Evolutionary conservation across 2,888 invertebrate genomes (phyloP).

Genomic region (Tuberolachnus salignus): DNA sequence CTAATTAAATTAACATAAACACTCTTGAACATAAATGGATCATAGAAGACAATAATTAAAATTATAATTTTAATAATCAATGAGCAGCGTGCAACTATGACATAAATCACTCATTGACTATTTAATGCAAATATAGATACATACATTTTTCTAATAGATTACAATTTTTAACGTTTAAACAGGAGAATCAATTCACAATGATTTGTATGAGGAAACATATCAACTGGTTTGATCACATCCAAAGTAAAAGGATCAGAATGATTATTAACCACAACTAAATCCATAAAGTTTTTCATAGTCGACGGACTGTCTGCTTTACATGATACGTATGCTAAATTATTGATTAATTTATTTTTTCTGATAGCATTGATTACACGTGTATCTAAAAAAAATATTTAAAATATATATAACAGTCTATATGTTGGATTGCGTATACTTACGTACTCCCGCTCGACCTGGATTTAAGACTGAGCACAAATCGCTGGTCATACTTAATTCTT

Average conservation of each 20-base stretch:
- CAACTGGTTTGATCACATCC: constrained; percentile 82
- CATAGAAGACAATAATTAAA: no score
- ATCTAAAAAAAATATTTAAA: constrained; percentile 58
- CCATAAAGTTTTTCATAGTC: constrained; percentile 81
- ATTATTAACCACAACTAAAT: constrained; percentile 82
- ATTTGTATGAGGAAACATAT: constrained; percentile 94
- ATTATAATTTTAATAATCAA: no score
- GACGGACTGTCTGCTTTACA: constrained; percentile 81
- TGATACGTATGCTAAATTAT: constrained; percentile 86
- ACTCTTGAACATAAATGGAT: no score
- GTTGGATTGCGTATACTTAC: constrained; percentile 67
- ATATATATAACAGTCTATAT: constrained; percentile 49
- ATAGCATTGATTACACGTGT: constrained; percentile 67
- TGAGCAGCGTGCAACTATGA: no score
- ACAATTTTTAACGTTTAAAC: constrained; percentile 67
- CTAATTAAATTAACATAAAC: no score
- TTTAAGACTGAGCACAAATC: constrained; percentile 88
- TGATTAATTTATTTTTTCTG: constrained; percentile 75
- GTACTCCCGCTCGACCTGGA: constrained; percentile 94
- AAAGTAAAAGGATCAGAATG: constrained; percentile 83
- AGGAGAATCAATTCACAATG: constrained; percentile 89
- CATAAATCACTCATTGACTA: no score
- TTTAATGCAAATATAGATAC: neutral
- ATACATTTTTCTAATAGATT: neutral
- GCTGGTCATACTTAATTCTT: constrained; percentile 60